Percentiles rank a stretch among this genome's conserved stretches.
Conservation (phyloP, 2,113 vertebrate genomes). For the Bombycilla garrulus region DNA sequence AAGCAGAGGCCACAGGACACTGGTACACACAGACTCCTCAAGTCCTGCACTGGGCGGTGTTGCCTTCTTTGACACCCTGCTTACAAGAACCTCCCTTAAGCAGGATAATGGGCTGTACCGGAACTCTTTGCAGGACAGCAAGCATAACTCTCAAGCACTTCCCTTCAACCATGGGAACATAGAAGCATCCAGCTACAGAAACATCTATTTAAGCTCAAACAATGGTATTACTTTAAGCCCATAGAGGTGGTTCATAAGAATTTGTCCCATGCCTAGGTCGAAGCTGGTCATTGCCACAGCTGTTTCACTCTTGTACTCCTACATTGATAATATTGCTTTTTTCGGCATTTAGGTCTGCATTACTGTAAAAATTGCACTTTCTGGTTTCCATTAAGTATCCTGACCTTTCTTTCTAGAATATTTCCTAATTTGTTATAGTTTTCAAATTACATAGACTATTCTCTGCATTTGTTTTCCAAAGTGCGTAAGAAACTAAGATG, state of each 20-base stretch:
- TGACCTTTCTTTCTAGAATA: not conserved
- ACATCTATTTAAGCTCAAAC: not conserved
- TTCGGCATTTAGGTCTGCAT: not conserved
- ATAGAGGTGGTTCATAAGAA: not conserved
- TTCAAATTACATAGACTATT: not conserved
- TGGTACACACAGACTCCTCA: rapidly evolving
- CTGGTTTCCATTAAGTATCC: not conserved
- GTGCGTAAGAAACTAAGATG: not conserved
- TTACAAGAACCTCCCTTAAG: rapidly evolving
- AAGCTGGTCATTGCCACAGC: not conserved
- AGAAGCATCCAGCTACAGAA: not conserved
- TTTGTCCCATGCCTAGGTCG: not conserved
- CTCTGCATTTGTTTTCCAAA: not conserved
- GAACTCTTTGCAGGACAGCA: not conserved
- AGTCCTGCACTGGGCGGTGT: rapidly evolving
- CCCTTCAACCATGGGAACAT: not conserved
- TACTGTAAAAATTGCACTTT: not conserved
- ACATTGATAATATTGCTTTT: rapidly evolving
- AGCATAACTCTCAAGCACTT: rapidly evolving
- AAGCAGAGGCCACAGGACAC: rapidly evolving
- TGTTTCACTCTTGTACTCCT: not conserved
- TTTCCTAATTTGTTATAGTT: not conserved
- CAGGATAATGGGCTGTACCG: rapidly evolving
- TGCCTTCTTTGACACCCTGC: not conserved
- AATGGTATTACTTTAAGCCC: not conserved